Conservation (phyloP, 2,888 invertebrate species). For the Trachelus iudaicus region DNA sequence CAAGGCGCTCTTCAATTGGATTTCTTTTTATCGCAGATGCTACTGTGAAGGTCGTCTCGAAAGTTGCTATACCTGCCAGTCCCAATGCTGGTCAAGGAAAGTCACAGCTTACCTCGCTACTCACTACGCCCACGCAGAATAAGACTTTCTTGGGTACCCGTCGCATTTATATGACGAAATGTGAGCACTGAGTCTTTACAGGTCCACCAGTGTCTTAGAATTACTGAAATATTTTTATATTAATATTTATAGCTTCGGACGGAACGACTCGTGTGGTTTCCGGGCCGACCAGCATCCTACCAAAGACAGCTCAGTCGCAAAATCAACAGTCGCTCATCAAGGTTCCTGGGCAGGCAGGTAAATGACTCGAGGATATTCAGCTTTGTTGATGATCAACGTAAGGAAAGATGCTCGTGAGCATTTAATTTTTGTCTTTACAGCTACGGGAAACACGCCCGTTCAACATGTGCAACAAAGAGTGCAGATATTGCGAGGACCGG, state of each 20-base stretch:
- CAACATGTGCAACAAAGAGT: slow-evolving; percentile 76
- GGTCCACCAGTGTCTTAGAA: neutral
- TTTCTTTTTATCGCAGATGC: slow-evolving; percentile 65
- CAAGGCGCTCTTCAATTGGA: neutral
- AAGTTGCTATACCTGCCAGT: slow-evolving; percentile 72
- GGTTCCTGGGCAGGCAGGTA: slow-evolving; percentile 59
- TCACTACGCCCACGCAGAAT: slow-evolving; percentile 73
- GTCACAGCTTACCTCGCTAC: slow-evolving; percentile 74
- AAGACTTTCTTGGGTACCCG: slow-evolving; percentile 75
- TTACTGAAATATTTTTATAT: neutral
- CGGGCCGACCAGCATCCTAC: slow-evolving; percentile 70
- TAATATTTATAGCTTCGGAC: slow-evolving; percentile 66
- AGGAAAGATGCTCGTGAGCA: neutral
- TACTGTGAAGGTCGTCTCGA: slow-evolving; percentile 74
- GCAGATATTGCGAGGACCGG: slow-evolving; percentile 89
- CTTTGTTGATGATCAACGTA: neutral
- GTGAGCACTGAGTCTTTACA: slow-evolving; percentile 50
- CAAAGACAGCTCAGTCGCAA: slow-evolving; percentile 66
- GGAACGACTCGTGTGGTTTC: slow-evolving; percentile 75
- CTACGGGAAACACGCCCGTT: slow-evolving; percentile 54
- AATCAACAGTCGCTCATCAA: slow-evolving; percentile 67
- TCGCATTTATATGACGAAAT: slow-evolving; percentile 81
- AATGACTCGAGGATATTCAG: neutral
- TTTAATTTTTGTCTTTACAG: neutral
- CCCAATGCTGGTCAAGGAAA: slow-evolving; percentile 69